Base-by-base conservation (phyloP, 2,797 vertebrate genomes). In the Sciaenops ocellatus region DNA sequence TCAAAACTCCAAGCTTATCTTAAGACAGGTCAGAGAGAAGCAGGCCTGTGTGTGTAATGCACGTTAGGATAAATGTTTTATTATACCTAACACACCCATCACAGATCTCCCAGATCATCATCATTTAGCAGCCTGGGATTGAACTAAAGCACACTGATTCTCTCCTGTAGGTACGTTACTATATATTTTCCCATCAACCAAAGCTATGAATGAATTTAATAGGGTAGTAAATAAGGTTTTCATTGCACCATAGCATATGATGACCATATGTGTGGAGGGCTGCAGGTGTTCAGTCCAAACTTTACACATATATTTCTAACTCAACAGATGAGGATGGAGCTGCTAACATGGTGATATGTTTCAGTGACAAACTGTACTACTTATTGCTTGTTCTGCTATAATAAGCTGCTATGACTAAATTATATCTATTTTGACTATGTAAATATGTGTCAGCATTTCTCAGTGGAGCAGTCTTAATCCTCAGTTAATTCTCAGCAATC, bases 191-290 rank as follows among this genome's bases (percentile, higher is more conserved):
- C 77, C 73, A 65, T 73, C 72, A 79, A 7, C 47, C 12, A 55
- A 67, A 78, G 0, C 15, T 46, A 68, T 82, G 26, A 84, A 80
- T 65, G 10, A 48, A 76, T 79, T 88, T 70, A 81, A 85, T 34
- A 5, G 50, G 47, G 57, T 38, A 47, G 44, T 79, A 84, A 86
- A 82, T 46, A 69, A 34, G 5, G 38, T 13, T 71, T 59, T 70
- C 20, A 67, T 69, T 64, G 52, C 46, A 22, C 8, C 11, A 10
- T 17, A 47, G 28, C 63, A 86, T n/a, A 68, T 51, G 18, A 83
- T 34, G 28, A 20, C 47, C 69, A 61, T 34, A 73, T 85, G 80
- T 84, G 57, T 16, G 48, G 26, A 18, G 52, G 48, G 73, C 24
- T 70, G 57, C 77, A 81, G 64, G 46, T 69, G 72, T 80, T 82